Base-by-base conservation (phyloP, 2,888 invertebrate species). In the Eupithecia subfuscata region DNA sequence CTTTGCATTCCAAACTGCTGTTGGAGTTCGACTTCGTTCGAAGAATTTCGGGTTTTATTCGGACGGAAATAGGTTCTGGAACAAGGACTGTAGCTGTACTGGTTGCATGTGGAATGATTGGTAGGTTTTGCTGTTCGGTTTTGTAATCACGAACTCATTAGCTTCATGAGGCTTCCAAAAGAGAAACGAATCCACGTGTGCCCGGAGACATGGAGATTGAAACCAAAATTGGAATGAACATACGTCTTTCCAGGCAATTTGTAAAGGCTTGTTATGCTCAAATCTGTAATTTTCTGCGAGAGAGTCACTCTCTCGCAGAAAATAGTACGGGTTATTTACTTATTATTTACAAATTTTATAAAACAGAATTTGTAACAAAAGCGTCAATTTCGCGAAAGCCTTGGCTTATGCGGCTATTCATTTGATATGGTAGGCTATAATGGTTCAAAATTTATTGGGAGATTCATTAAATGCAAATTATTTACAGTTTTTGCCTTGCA, bases 1-100 rank as follows among this genome's bases (percentile, higher is more conserved):
- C 96, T 87, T 97, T 97, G 91, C 99, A 99, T 89, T 98, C 97
- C 89, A 99, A 97, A 86, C 96, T 96, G 70, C 98, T 97, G 87
- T 97, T 97, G 86, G 97, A 97, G 78, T 98, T 98, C 78, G 97
- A 96, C 91, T 98, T 98, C 76, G 98, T 97, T 80, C 97, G 97
- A 89, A 97, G 95, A 79, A 96, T 95, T 91, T 97, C 97, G 80
- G 97, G 97, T 94, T 97, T 96, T 82, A 98, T 96, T 91, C 97
- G 97, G 84, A 97, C 97, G 83, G 97, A 96, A 86, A 98, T 95
- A 75, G 98, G 97, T 85, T 97, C 98, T 97, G 93, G 30, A 83
- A 84, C 79, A 81, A 82, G 75, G 75, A 73, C 67, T 74, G 69
- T 76, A 60, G 69, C 22, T 68, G 45, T 70, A 75, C 71, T 73